A percentile compares a stretch with the other conserved stretches of the same genome.
phyloP scores from a whole-genome alignment of 2,113 vertebrate genomes.

The Felis chaus region DNA sequence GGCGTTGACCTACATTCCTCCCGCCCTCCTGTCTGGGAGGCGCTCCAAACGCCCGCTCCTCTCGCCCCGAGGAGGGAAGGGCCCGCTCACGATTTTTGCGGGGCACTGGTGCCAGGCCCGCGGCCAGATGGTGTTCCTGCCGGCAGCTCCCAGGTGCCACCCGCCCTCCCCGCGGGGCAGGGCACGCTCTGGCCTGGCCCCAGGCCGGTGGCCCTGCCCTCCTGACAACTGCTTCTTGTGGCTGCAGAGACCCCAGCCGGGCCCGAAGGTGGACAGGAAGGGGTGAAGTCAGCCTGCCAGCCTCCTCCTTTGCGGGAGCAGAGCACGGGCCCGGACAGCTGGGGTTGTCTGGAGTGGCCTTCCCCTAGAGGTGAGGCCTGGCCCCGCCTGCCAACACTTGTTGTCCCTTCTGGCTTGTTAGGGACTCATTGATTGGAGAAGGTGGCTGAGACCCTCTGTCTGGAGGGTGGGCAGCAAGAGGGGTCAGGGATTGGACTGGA shows the following conservation, averaged over 20 bases:
- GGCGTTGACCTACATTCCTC: slow-evolving; percentile 73
- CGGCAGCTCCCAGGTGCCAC: background rate
- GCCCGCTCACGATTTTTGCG: slow-evolving; percentile 65
- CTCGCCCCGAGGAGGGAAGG: slow-evolving; percentile 41
- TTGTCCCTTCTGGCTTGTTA: slow-evolving; percentile 75
- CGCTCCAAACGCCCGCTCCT: slow-evolving; percentile 52
- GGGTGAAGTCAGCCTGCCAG: background rate
- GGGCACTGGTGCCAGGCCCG: background rate
- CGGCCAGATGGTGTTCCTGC: slow-evolving; percentile 62
- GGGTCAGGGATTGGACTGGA: background rate
- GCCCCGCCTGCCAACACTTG: slow-evolving; percentile 65
- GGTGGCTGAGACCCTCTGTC: slow-evolving; percentile 32
- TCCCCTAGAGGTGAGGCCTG: slow-evolving; percentile 69
- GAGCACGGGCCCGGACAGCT: slow-evolving; percentile 65
- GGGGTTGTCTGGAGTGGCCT: slow-evolving; percentile 58
- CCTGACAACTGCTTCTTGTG: background rate
- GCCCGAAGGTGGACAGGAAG: background rate
- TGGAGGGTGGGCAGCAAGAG: slow-evolving; percentile 29
- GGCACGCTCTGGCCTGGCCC: background rate
- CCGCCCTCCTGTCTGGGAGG: slow-evolving; percentile 58
- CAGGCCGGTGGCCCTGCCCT: background rate
- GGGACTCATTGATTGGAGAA: slow-evolving; percentile 66
- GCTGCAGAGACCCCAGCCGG: background rate
- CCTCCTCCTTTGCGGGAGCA: slow-evolving; percentile 1
- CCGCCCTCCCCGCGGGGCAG: background rate